Percentiles rank a stretch among this genome's conserved stretches.
phyloP scores from a whole-genome alignment of 2,797 vertebrate genomes.

The Paratrypauchen microcephalus region DNA sequence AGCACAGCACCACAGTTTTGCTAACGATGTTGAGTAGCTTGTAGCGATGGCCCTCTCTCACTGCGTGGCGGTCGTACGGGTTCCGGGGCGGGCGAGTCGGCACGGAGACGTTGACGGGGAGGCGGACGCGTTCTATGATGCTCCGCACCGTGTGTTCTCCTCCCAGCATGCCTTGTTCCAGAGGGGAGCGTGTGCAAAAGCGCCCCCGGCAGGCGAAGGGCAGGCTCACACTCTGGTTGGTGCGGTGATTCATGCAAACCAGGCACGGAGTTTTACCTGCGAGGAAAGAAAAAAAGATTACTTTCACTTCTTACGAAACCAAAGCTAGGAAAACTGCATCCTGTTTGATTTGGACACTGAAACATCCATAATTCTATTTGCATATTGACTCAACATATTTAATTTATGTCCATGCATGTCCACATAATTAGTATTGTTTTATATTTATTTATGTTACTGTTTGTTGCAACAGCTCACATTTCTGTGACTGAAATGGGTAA shows the following conservation, averaged over 20 bases:
- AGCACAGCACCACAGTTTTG: conserved; percentile 96
- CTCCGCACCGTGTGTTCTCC: conserved; percentile 95
- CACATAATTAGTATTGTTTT: too few relatives aligned
- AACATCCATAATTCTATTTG: too few relatives aligned
- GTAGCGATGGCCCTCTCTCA: conserved; percentile 96
- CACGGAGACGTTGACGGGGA: conserved; percentile 93
- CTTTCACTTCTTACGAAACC: not conserved
- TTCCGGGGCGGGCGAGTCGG: conserved; percentile 90
- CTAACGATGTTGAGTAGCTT: conserved; percentile 97
- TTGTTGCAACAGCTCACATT: too few relatives aligned
- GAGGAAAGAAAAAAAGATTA: conserved; percentile 22
- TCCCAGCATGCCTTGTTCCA: conserved; percentile 95
- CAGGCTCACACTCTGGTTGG: conserved; percentile 95
- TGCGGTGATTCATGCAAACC: conserved; percentile 98
- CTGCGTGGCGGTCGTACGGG: conserved; percentile 90
- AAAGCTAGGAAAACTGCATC: too few relatives aligned
- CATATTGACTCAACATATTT: too few relatives aligned
- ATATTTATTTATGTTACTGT: too few relatives aligned
- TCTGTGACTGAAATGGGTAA: too few relatives aligned
- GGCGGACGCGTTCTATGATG: conserved; percentile 94
- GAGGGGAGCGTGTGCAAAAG: conserved; percentile 94
- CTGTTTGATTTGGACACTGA: too few relatives aligned
- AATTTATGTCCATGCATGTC: too few relatives aligned
- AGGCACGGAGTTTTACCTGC: conserved; percentile 93
- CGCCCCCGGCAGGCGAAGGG: conserved; percentile 95